phyloP scores from a whole-genome alignment of 2,888 invertebrate genomes.

The Chrysolina americana region DNA sequence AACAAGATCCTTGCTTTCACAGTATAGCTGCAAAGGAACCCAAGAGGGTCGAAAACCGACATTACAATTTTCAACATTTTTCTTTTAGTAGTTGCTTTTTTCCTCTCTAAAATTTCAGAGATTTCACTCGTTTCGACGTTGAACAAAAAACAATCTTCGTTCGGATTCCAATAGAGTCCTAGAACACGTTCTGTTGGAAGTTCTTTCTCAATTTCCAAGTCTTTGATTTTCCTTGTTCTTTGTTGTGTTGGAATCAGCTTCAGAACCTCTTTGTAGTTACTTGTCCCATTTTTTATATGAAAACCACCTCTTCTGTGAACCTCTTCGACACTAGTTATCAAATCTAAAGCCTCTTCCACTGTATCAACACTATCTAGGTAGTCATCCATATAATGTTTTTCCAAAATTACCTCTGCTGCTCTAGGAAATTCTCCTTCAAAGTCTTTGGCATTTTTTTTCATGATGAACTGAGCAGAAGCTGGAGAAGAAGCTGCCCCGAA shows the following conservation, averaged over 20 bases:
- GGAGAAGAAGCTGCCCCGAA: no score
- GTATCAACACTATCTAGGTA: background rate
- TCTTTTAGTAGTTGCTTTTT: background rate
- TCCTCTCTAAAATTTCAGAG: background rate
- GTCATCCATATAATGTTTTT: background rate
- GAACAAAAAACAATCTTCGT: background rate
- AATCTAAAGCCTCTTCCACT: background rate
- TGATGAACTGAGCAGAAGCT: no score
- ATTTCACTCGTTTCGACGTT: background rate
- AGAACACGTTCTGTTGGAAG: background rate
- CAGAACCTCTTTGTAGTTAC: background rate
- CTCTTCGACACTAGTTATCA: no score
- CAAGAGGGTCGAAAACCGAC: background rate
- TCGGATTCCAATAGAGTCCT: background rate
- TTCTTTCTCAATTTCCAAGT: background rate
- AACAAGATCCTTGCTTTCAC: background rate
- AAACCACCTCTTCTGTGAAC: background rate
- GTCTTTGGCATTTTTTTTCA: no score
- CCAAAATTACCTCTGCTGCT: no score
- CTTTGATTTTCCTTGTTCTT: background rate
- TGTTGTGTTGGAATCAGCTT: background rate
- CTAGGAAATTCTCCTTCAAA: no score
- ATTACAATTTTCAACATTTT: background rate
- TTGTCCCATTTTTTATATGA: background rate
- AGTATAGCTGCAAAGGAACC: background rate